phyloP scores from a whole-genome alignment of 1,140 invertebrate species.

The Chlorops oryzae region DNA sequence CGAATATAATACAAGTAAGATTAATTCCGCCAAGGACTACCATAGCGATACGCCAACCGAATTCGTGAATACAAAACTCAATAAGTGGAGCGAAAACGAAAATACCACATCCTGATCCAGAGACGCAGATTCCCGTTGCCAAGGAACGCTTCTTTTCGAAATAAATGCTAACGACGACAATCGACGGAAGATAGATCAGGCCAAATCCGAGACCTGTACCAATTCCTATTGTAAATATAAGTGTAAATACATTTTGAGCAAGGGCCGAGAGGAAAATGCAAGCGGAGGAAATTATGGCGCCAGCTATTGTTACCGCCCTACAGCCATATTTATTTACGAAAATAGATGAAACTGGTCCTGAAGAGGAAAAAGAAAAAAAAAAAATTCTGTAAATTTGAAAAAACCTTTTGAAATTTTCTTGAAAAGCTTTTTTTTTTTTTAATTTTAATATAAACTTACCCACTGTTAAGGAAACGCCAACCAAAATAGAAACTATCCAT shows the following conservation, averaged over 20 bases:
- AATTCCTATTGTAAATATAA: constrained; percentile 84
- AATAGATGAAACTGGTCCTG: constrained; percentile 86
- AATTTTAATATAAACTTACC: constrained; percentile 55
- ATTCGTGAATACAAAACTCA: constrained; percentile 57
- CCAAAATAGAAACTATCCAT: constrained; percentile 86
- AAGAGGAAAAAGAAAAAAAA: no score
- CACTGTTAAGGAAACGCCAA: constrained; percentile 85
- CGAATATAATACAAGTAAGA: constrained; percentile 76
- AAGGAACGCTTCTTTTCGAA: constrained; percentile 87
- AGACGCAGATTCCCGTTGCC: constrained; percentile 90
- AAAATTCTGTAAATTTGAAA: no score
- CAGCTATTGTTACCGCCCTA: constrained; percentile 78
- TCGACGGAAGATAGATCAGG: constrained; percentile 89
- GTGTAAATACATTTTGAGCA: constrained; percentile 67
- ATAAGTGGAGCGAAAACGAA: constrained; percentile 76
- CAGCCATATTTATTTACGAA: constrained; percentile 93
- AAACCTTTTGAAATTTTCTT: no score
- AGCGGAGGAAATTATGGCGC: constrained; percentile 68
- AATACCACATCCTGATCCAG: constrained; percentile 84
- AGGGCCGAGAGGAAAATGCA: constrained; percentile 72
- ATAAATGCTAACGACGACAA: constrained; percentile 89
- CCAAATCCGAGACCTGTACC: constrained; percentile 90
- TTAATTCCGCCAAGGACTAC: constrained; percentile 75
- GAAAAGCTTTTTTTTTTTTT: background rate
- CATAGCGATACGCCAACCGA: constrained; percentile 68